Base-by-base conservation (phyloP, 1,140 invertebrate species). In the Procambarus clarkii region DNA sequence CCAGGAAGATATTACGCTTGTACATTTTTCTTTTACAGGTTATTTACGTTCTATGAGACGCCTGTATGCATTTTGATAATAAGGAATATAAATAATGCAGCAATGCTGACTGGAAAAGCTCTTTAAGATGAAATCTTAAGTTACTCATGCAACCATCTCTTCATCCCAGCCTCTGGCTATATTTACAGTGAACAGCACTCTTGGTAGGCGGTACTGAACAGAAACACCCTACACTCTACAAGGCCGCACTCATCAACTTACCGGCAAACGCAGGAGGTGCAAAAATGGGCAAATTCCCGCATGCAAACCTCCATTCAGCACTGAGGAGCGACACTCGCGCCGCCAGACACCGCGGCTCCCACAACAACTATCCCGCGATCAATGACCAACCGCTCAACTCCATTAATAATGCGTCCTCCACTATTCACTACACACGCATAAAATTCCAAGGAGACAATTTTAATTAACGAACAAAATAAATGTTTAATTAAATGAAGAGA, bases 261-360 rank as follows among this genome's bases (percentile, higher is more conserved):
- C 78, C 87, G 64, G 79, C 5, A 82, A 48, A 45, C 46, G 74
- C 79, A 80, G 78, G 46, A 71, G 58, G 58, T 69, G 50, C 64
- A 71, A 82, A 88, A 88, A 82, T 78, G 87, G 79, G 15, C 64
- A 88, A 81, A 88, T 88, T 88, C 60, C 78, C 78, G 80, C 87
- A 88, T 88, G 87, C 78, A 60, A 58, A 34, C 79, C 60, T 45
- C n/a, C 44, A 82, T 46, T 80, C 60, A 69, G 69, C 87, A 88
- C 78, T 24, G 79, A n/a, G 8, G 69, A 71, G 13, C 46, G 79
- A 88, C 87, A 88, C 60, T 82, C 69, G 64, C 87, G 87, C 87
- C 87, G 54, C 78, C 44, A 46, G 87, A 44, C 78, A 34, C 78
- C 44, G 45, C 34, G 9, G 34, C 34, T 34, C 34, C 34, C 34